Evolutionary conservation across 2,113 vertebrate species (phyloP).

Genomic region (Tachuris rubrigastra): DNA sequence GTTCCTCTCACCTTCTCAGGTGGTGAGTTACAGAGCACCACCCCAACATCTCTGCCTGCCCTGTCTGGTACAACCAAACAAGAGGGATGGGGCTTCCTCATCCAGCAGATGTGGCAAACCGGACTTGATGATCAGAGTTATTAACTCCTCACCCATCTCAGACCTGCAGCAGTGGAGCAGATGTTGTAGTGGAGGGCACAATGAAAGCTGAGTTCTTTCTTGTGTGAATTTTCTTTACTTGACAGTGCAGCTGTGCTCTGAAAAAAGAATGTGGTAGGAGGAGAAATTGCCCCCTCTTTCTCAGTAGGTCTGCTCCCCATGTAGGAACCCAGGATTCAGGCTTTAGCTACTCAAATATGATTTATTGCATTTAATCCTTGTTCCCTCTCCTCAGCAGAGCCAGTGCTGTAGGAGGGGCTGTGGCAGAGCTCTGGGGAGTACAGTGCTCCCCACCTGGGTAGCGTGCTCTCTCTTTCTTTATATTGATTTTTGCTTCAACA

Average conservation of each 20-base stretch:
- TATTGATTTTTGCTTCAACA: background rate
- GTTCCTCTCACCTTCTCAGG: background rate
- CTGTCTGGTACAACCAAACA: background rate
- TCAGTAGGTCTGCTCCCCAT: background rate
- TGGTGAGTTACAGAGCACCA: background rate
- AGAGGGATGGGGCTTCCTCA: background rate
- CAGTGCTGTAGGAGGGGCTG: background rate
- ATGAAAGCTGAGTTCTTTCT: fast-evolving
- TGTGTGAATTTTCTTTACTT: background rate
- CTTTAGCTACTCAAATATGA: background rate
- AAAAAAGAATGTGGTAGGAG: background rate
- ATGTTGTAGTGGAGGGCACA: background rate
- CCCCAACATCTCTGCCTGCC: background rate
- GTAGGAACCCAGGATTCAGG: background rate
- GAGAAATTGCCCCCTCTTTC: background rate
- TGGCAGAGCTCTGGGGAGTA: background rate
- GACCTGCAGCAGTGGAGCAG: background rate
- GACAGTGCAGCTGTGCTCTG: background rate
- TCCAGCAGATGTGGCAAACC: background rate
- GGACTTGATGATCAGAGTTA: background rate
- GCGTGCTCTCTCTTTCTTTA: background rate
- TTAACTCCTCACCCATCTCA: background rate
- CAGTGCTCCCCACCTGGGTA: background rate
- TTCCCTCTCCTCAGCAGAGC: background rate
- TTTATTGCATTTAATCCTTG: background rate